phyloP scores from a whole-genome alignment of 2,888 invertebrate genomes.

The Drosophila macrothrix region DNA sequence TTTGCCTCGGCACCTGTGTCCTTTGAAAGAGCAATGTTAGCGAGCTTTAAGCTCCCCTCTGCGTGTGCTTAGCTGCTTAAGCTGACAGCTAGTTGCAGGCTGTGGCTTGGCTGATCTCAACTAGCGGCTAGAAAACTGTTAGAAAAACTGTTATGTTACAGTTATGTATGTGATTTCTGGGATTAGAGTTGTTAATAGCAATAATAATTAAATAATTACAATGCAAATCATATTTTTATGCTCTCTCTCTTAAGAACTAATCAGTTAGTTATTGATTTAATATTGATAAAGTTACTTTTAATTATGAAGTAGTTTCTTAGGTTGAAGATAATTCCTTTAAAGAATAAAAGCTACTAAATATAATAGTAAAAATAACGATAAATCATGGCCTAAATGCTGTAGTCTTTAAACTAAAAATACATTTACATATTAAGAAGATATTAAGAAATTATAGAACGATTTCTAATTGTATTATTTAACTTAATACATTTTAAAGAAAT shows the following conservation, averaged over 20 bases:
- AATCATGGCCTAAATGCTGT: not conserved
- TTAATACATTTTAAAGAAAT: not conserved
- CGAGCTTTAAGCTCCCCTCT: slow-evolving; percentile 54
- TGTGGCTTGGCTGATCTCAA: slow-evolving; percentile 35
- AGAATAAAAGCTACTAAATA: not conserved
- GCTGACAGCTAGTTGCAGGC: not conserved
- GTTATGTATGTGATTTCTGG: not conserved
- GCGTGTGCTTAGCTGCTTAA: slow-evolving; percentile 8
- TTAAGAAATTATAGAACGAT: not conserved
- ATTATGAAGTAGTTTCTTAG: not conserved
- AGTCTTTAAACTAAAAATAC: not conserved
- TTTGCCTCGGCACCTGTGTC: slow-evolving; percentile 61
- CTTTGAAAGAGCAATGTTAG: slow-evolving; percentile 31
- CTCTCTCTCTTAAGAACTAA: not conserved
- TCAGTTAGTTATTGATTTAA: not conserved
- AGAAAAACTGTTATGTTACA: not conserved
- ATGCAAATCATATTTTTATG: not conserved
- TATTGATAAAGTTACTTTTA: not conserved
- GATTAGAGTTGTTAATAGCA: not conserved
- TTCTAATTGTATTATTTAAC: not conserved
- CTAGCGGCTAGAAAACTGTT: not conserved
- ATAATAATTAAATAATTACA: not conserved
- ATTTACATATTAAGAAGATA: not conserved
- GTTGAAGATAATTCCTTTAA: not conserved
- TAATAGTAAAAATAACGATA: not conserved